A percentile compares a stretch with the other conserved stretches of the same genome.
These are phyloP conservation scores for Chaetogeoica ovagalla DNA, from an alignment of 2,888 invertebrate genomes.

Conservation along the genomic window DNA sequence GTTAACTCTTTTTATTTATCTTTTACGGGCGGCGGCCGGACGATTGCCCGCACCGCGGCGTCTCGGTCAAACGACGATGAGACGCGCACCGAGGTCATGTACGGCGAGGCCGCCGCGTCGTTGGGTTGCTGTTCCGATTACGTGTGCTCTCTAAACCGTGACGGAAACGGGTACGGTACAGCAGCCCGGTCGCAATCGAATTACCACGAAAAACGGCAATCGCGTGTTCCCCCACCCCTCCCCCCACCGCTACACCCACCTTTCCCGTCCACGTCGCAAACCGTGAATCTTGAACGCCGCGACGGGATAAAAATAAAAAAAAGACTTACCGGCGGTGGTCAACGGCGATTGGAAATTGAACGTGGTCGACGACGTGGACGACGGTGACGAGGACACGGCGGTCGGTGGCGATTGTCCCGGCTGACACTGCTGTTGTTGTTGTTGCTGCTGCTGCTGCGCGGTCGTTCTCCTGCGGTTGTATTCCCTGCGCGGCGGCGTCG, in stretches of 20 bases:
- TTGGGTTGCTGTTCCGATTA: slow-evolving; percentile 6
- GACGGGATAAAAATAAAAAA: too few relatives aligned
- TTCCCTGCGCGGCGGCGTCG: slow-evolving; percentile 65
- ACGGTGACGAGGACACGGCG: not conserved
- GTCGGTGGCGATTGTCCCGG: too few relatives aligned
- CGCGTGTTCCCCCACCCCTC: too few relatives aligned
- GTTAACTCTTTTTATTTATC: slow-evolving; percentile 19
- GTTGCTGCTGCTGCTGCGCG: slow-evolving; percentile 22
- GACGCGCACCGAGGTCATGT: slow-evolving; percentile 19
- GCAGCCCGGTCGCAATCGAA: too few relatives aligned
- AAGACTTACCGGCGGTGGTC: slow-evolving; percentile 36
- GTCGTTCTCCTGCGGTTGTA: slow-evolving; percentile 61
- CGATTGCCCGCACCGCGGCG: not conserved
- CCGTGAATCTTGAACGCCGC: too few relatives aligned
- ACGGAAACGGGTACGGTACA: too few relatives aligned
- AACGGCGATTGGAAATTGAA: slow-evolving; percentile 25
- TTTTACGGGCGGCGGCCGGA: slow-evolving; percentile 6
- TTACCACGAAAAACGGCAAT: not conserved
- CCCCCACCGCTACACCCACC: not conserved
- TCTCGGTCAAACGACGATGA: slow-evolving; percentile 35
- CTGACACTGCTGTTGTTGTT: slow-evolving; percentile 18
- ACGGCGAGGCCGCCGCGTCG: slow-evolving; percentile 7
- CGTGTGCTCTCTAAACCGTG: too few relatives aligned
- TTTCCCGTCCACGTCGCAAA: not conserved
- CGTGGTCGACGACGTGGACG: slow-evolving; percentile 4